Percentiles rank a stretch among this genome's conserved stretches.
phyloP scores from a whole-genome alignment of 2,113 vertebrate species.

The Lepisosteus oculatus region DNA sequence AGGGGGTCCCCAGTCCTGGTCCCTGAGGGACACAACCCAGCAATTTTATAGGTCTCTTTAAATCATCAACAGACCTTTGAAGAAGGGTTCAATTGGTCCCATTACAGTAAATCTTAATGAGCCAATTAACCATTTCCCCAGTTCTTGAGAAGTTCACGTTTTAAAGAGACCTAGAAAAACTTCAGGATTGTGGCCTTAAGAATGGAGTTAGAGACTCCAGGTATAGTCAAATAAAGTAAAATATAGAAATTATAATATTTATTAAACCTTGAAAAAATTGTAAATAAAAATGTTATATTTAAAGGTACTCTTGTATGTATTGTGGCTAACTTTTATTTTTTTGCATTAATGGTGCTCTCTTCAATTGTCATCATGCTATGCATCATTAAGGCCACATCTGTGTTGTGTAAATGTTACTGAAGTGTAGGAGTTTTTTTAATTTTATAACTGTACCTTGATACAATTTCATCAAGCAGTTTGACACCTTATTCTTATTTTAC shows the following conservation, averaged over 20 bases:
- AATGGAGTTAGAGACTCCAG: neutral
- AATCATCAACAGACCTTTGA: neutral
- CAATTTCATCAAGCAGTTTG: neutral
- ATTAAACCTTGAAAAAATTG: neutral
- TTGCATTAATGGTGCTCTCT: neutral
- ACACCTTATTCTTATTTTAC: neutral
- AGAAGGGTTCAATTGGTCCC: no score
- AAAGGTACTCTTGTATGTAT: neutral
- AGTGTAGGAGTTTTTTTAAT: neutral
- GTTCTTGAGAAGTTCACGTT: no score
- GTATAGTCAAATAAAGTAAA: neutral
- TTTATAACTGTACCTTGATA: neutral
- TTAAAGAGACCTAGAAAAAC: neutral
- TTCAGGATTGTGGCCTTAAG: neutral
- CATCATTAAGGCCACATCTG: neutral
- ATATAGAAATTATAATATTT: neutral
- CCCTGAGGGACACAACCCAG: neutral
- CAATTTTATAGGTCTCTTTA: neutral
- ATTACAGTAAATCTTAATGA: no score
- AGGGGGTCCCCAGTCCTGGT: neutral
- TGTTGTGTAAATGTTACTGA: neutral
- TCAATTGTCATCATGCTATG: neutral
- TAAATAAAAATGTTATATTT: conserved; percentile 1
- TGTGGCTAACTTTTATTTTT: neutral
- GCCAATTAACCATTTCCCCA: no score